Conservation (phyloP, 2,888 invertebrate genomes). For the Eristalis arbustorum region DNA sequence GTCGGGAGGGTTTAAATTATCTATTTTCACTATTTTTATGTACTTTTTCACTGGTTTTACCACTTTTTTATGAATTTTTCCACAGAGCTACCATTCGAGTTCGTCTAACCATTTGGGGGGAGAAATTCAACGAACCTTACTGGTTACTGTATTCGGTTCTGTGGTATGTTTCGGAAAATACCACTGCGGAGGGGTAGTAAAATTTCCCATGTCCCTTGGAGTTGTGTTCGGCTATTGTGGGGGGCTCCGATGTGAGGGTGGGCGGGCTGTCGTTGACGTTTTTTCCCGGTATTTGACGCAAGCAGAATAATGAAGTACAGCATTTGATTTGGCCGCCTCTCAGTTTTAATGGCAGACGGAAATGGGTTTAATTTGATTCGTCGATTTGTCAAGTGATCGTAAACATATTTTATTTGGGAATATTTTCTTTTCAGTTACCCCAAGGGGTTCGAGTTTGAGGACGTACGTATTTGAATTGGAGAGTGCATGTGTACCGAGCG, state of each 20-base stretch:
- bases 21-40: slow-evolving; percentile 51
- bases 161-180: slow-evolving; percentile 20
- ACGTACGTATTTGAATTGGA: slow-evolving; percentile 14
- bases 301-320: slow-evolving; percentile 42
- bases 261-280: slow-evolving; percentile 9
- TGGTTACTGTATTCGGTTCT: slow-evolving; percentile 62
- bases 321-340: not conserved
- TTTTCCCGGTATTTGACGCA: slow-evolving; percentile 67
- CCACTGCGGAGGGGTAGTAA: slow-evolving; percentile 45
- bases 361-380: not conserved
- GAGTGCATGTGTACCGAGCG: slow-evolving; percentile 41
- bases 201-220: slow-evolving; percentile 46
- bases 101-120: slow-evolving; percentile 79
- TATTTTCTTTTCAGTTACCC: not conserved
- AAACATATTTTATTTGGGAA: not conserved
- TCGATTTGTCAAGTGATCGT: not conserved
- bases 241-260: not conserved
- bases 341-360: not conserved
- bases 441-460: not conserved
- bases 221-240: slow-evolving; percentile 3
- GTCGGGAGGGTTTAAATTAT: slow-evolving; percentile 36
- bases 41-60: slow-evolving; percentile 66
- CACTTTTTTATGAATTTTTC: slow-evolving; percentile 73
- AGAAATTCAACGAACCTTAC: slow-evolving; percentile 78
- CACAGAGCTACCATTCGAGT: slow-evolving; percentile 77